phyloP scores from a whole-genome alignment of 1,140 invertebrate genomes.

The Drosophila nannoptera region DNA sequence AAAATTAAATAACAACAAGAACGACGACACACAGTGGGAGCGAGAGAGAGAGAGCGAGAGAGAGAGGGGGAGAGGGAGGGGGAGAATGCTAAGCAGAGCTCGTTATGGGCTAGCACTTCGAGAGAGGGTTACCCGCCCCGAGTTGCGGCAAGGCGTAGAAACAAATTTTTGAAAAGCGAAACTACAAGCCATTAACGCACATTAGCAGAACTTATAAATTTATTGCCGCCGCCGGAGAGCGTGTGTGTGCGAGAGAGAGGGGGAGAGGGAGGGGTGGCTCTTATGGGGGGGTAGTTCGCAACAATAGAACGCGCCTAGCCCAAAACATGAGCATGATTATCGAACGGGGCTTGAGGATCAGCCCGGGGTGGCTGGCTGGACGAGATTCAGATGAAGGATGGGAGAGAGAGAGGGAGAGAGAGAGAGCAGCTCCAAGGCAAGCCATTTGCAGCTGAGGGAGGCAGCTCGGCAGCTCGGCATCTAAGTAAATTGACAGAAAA shows the following conservation, averaged over 20 bases:
- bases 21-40: constrained; percentile 4
- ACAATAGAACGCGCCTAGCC: constrained; percentile 27
- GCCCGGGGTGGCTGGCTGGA: not conserved
- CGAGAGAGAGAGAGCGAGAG: not conserved
- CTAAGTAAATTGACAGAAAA: too few relatives aligned
- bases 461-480: too few relatives aligned
- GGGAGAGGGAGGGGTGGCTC: not conserved
- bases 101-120: not conserved
- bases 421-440: too few relatives aligned
- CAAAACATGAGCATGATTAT: constrained; percentile 61
- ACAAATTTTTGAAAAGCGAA: constrained; percentile 43
- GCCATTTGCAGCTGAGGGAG: too few relatives aligned
- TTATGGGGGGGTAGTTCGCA: constrained; percentile 5
- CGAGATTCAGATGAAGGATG: too few relatives aligned
- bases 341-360: constrained; percentile 12
- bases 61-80: not conserved
- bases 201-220: constrained; percentile 74
- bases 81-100: constrained; percentile 50
- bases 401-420: too few relatives aligned
- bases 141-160: constrained; percentile 17
- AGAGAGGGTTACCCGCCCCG: not conserved
- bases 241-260: constrained; percentile 13
- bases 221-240: constrained; percentile 60
- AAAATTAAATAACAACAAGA: constrained; percentile 73
- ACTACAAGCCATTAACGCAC: constrained; percentile 76